Evolutionary conservation across 2,113 vertebrate species (phyloP), one percentile per base, ranked within the genome.

Genomic region (Peromyscus californicus): DNA sequence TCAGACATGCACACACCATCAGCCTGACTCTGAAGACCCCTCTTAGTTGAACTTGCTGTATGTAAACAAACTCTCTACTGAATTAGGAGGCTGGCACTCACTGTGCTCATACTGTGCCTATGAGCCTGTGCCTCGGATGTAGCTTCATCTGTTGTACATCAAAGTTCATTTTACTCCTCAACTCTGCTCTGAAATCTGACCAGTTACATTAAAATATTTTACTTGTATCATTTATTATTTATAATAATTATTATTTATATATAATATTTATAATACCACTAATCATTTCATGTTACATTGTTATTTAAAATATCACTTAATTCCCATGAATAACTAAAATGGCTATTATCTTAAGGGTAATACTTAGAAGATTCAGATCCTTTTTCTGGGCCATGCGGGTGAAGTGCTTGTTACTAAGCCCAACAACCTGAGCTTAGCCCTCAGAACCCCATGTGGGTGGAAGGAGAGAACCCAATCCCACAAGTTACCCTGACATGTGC

Each of bases 271-370:
- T 78, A 91, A 74, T 26, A 63, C 63, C 59, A 74, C 21, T 97
- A 48, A 79, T 97, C 22, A 92, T 93, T 96, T 93, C 31, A 67
- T 94, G 21, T 95, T 95, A 63, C 82, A 95, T 29, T 96, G 16
- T 84, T 90, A 36, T 94, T 42, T 90, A 92, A 88, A 78, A 57
- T 89, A 31, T 78, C 22, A 67, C 78, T 82, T 72, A 90, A 82
- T 78, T 95, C 39, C 36, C 61, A 92, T 21, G 45, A 33, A 69
- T 95, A 86, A 82, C 39, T 93, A 57, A 96, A 72, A 36, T 82
- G 36, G 17, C 1, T 93, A 33, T 76, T 91, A 91, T 82, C 48
- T 57, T 67, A 29, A 92, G 10, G 19, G 7, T 79, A 54, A 89
- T 65, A 69, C 42, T 89, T 85, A 91, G 26, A 70, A 36, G 16